A percentile compares a stretch with the other conserved stretches of the same genome.
Conservation (phyloP, 2,113 vertebrate genomes). For the Tauraco erythrolophus region DNA sequence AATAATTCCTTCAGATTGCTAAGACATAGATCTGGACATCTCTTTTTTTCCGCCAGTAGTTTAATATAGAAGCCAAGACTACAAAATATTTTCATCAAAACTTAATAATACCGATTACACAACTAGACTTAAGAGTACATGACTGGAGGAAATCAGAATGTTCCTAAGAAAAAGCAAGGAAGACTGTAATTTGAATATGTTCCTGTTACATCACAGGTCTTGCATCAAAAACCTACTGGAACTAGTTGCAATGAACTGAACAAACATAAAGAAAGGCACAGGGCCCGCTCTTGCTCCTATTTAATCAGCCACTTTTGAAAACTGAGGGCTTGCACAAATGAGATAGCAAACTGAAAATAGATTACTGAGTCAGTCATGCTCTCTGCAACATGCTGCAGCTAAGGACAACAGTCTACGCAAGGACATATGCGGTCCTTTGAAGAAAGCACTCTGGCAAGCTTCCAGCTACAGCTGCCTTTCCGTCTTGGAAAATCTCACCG, state of each 20-base stretch:
- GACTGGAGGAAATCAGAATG: background rate
- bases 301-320: background rate
- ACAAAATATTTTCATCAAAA: background rate
- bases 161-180: background rate
- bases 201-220: background rate
- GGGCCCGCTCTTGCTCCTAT: background rate
- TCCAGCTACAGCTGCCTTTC: background rate
- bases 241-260: background rate
- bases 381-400: background rate
- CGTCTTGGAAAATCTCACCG: conserved; percentile 24
- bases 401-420: background rate
- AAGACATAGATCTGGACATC: background rate
- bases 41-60: background rate
- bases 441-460: background rate
- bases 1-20: background rate
- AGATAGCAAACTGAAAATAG: background rate
- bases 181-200: background rate
- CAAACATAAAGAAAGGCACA: background rate
- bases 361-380: background rate
- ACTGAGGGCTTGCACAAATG: background rate
- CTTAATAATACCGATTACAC: background rate
- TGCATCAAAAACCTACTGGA: background rate
- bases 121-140: background rate
- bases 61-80: background rate
- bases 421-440: background rate